Conservation (phyloP, 2,888 invertebrate genomes). For the Aphidoletes aphidimyza region DNA sequence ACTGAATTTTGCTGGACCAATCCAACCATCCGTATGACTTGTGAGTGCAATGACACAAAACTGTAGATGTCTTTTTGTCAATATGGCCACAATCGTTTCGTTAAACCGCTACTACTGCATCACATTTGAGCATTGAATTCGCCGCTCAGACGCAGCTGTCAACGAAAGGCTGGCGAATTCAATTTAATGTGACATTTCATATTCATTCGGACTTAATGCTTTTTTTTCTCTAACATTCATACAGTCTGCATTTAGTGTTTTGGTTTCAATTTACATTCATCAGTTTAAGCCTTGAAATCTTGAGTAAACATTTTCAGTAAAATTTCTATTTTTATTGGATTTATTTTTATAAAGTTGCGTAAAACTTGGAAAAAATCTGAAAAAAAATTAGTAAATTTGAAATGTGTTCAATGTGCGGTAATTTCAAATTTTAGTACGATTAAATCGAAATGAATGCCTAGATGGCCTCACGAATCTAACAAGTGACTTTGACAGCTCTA, state of each 20-base stretch:
- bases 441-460: constrained; percentile 5
- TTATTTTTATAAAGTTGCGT: too few species aligned
- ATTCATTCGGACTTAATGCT: too few species aligned
- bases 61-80: constrained; percentile 7
- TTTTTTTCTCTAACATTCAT: too few species aligned
- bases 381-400: too few species aligned
- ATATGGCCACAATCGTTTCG: not conserved
- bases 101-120: not conserved
- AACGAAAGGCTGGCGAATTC: not conserved
- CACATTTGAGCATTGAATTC: not conserved
- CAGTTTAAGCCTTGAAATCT: too few species aligned
- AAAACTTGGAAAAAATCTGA: too few species aligned
- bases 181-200: too few species aligned
- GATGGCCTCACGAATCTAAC: constrained; percentile 30
- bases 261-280: too few species aligned
- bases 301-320: too few species aligned
- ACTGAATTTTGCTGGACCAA: not conserved
- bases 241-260: too few species aligned
- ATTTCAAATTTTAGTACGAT: constrained; percentile 8
- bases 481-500: constrained; percentile 36
- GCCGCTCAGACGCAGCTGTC: not conserved
- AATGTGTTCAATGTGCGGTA: too few species aligned
- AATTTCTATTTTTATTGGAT: too few species aligned
- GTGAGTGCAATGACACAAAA: constrained; percentile 46
- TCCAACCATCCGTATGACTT: not conserved